Base-by-base conservation (phyloP, 2,888 invertebrate genomes). In the Plagiodera versicolora region DNA sequence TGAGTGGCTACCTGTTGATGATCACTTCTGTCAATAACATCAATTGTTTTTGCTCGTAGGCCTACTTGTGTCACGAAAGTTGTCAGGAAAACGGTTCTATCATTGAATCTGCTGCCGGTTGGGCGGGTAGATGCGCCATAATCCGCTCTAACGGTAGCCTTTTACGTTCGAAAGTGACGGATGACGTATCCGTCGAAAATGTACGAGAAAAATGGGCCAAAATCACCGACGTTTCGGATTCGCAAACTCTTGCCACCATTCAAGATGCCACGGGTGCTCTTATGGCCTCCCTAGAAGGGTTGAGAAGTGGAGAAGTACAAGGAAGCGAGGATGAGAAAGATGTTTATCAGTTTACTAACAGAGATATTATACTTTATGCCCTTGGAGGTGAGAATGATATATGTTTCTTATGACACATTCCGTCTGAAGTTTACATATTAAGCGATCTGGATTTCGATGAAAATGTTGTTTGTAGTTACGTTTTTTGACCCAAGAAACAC, bases 11-110 rank as follows among this genome's bases (percentile, higher is more conserved):
- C 24, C 24, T 24, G 24, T 24, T 3, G 24, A 24, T 24, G n/a
- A n/a, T n/a, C n/a, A n/a, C n/a, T n/a, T n/a, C n/a, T n/a, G n/a
- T n/a, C n/a, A n/a, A n/a, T n/a, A n/a, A n/a, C n/a, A n/a, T n/a
- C n/a, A n/a, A n/a, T 39, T 8, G 1, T 9, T 53, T n/a, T n/a
- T n/a, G n/a, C n/a, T n/a, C n/a, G 24, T 53, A 80, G 82, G 89
- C 84, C 0, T 97, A 91, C 85, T 83, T 99, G 77, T 93, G 91
- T 65, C 98, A 98, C 78, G 97, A 98, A 72, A 86, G 87, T 8
- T 97, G 95, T 79, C 77, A 85, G 5, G 96, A 95, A 60, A 92
- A 86, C 70, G 94, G 92, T 3, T 81, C 85, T 0, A 85, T 94
- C 16, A 90, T 94, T 65, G 94, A 94, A 75, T 88, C 94, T 2